Base-by-base conservation (phyloP, 2,797 vertebrate genomes). In the Molossus molossus region DNA sequence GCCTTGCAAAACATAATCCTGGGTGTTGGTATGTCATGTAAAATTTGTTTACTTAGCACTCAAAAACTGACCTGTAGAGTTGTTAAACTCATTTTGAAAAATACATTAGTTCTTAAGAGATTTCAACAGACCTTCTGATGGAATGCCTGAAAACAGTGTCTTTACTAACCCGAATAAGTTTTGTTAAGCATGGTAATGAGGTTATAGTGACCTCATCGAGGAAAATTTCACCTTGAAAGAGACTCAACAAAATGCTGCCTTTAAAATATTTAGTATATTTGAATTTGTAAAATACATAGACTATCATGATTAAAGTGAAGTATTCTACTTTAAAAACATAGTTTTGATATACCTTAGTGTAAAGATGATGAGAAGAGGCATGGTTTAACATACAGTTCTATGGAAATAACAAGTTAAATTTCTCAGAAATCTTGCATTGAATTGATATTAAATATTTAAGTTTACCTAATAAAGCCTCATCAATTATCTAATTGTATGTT, bases 341-440 rank as follows among this genome's bases (percentile, higher is more conserved):
- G 9, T 53, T 84, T 88, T 91, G 57, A n/a, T 90, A 23, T 53
- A 65, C 8, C 9, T 60, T 62, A 75, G 2, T 77, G 12, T 79
- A 70, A 88, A 84, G 79, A 85, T 80, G 48, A 21, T 70, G 48
- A 65, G 23, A 64, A 64, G 70, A 91, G 21, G 20, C 80, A 65
- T 25, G 87, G 29, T 94, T 80, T 91, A 11, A 67, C 10, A 15
- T 80, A 48, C 53, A 12, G 5, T 55, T 76, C 10, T 87, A 27
- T 69, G 81, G 37, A 79, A 62, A 29, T 76, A 94, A 70, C 10
- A 45, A 40, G 69, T 89, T 81, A 76, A 87, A 6, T 73, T 96
- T 96, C 53, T 89, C 95, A 94, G 72, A 94, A 93, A 37, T 94
- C 57, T 79, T 82, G 27, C 5, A 33, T 77, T 92, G 50, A 75